Evolutionary conservation across 2,113 vertebrate species (phyloP).

Genomic region (Raphicerus campestris): DNA sequence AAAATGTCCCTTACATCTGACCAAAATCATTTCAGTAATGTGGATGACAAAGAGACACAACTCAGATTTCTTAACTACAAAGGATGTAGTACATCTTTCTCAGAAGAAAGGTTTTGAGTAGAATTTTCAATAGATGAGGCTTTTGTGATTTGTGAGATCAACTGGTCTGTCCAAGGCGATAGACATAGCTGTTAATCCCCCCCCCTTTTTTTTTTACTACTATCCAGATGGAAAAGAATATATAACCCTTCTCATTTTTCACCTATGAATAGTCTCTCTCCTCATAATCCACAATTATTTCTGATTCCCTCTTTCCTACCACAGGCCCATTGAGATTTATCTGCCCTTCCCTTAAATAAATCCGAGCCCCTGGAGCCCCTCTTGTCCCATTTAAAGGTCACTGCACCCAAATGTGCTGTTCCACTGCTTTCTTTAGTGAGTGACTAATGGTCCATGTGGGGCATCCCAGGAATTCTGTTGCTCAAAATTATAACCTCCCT

Average conservation of each 20-base stretch:
- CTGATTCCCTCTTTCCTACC: conserved; percentile 7
- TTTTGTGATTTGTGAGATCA: background rate
- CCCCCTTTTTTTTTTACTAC: background rate
- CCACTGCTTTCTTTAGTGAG: background rate
- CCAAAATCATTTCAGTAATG: background rate
- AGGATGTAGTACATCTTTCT: background rate
- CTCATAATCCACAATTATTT: background rate
- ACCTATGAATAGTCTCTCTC: background rate
- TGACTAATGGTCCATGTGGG: background rate
- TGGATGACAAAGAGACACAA: background rate
- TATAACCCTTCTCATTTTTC: background rate
- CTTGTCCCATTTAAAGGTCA: background rate
- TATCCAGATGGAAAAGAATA: background rate
- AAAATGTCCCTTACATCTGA: conserved; percentile 24
- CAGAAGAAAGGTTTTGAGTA: background rate
- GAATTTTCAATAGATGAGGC: background rate
- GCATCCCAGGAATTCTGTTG: background rate
- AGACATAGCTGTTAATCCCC: background rate
- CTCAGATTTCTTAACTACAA: background rate
- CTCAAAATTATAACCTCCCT: conserved; percentile 24
- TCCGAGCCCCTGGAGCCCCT: background rate
- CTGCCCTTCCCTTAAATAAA: conserved; percentile 13
- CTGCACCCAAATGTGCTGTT: background rate
- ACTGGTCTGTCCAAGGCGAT: background rate
- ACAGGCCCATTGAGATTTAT: background rate